Evolutionary conservation across 2,888 invertebrate genomes (phyloP), one percentile per base, ranked within the genome.

Genomic region (Lasioglossum morio): DNA sequence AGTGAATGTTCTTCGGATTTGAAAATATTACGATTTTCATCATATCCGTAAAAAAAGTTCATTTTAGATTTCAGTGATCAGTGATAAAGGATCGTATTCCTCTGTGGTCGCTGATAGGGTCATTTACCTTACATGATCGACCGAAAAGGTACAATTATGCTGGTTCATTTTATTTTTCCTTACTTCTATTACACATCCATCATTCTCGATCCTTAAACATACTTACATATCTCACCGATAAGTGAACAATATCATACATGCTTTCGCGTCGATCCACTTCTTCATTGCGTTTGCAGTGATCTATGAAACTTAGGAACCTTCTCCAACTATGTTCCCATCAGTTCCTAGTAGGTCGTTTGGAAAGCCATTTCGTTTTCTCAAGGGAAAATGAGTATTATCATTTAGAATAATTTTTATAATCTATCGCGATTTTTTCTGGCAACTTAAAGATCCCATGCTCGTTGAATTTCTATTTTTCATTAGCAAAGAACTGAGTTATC

Each of bases 151-250:
- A 72, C 48, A 79, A 81, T 72, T 34, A 48, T 74, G 30, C n/a
- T 16, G 30, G 30, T 80, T 80, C 72, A 53, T 19, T 19, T 43
- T 34, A 73, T 75, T 60, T 16, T 12, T 27, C 40, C 57, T 43
- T 34, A 60, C 76, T 60, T 34, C 53, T 12, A 30, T 19, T 34
- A 30, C 70, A 27, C 63, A 46, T 46, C 57, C n/a, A 19, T 40
- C 43, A 60, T 72, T 80, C 77, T 63, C 63, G 27, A 81, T 34
- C 19, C 37, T 81, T 60, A 73, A 80, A 78, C 77, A 77, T 57
- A 72, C 73, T 60, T 70, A 57, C 3, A 57, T 57, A 14, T 34
- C n/a, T 40, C 60, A 30, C 40, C 30, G 14, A 12, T 57, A 12
- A 4, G 46, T 14, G 37, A 57, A 63, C 48, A 27, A 34, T 53